These are phyloP conservation scores for Drosophila sproati DNA, from an alignment of 1,140 invertebrate species.

Conservation along the genomic window DNA sequence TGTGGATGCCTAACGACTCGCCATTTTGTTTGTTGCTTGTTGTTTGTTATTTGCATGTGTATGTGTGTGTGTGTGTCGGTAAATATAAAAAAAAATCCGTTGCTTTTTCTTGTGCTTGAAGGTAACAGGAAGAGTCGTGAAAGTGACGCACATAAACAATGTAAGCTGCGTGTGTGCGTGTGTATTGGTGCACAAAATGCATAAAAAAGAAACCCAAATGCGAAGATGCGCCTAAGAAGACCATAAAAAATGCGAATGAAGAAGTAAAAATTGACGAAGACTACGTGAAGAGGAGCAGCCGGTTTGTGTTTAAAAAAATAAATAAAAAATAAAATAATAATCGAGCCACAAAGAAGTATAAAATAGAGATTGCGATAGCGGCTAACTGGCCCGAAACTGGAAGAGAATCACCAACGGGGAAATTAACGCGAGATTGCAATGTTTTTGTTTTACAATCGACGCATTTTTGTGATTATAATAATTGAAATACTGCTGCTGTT, in stretches of 20 bases:
- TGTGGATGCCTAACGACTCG: constrained; percentile 31
- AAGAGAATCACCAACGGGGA: constrained; percentile 27
- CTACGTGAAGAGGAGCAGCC: background rate
- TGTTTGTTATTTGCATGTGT: constrained; percentile 19
- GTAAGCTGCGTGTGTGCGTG: constrained; percentile 17
- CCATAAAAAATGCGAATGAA: background rate
- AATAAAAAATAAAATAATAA: constrained; percentile 8
- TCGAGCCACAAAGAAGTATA: background rate
- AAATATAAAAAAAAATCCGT: constrained; percentile 1
- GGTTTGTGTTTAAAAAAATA: background rate
- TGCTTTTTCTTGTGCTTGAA: constrained; percentile 20
- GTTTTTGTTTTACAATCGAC: constrained; percentile 79
- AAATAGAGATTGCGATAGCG: constrained; percentile 15
- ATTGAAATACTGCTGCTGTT: constrained; percentile 76
- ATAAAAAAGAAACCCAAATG: constrained; percentile 7
- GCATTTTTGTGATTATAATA: constrained; percentile 67
- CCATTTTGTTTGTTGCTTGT: constrained; percentile 2
- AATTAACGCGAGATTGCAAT: constrained; percentile 70
- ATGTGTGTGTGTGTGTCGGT: constrained; percentile 9
- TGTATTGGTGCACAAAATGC: constrained; percentile 29
- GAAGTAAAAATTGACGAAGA: no score
- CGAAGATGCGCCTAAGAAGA: constrained; percentile 29
- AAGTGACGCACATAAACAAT: constrained; percentile 32
- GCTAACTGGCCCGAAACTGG: constrained; percentile 18
- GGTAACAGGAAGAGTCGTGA: constrained; percentile 11